Evolutionary conservation across 2,113 vertebrate genomes (phyloP).

Genomic region (Percina caprodes): DNA sequence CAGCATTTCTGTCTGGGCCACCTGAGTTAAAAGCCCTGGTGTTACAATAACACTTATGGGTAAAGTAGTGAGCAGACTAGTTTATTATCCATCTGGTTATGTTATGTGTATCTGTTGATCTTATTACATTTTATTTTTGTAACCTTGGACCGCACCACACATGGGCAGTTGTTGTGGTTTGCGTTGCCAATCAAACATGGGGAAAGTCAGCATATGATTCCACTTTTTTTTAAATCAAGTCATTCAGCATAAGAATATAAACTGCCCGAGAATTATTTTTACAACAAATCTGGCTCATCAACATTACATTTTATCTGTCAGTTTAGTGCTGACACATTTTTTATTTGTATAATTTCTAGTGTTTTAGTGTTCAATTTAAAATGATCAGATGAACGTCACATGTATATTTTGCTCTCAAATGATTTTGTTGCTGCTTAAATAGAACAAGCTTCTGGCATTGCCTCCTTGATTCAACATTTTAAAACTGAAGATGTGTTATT

Average conservation of each 20-base stretch:
- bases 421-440: not conserved
- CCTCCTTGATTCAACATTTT: not conserved
- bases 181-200: not conserved
- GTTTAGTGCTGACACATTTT: not conserved
- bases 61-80: slow-evolving; percentile 6
- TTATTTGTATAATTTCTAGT: not conserved
- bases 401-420: not conserved
- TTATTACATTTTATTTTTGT: not conserved
- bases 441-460: not conserved
- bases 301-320: not conserved
- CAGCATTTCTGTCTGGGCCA: not conserved
- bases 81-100: not conserved
- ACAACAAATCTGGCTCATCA: not conserved
- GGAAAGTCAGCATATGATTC: not conserved
- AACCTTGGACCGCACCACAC: not conserved
- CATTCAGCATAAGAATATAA: not conserved
- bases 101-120: slow-evolving; percentile 8
- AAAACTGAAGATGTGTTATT: slow-evolving; percentile 14
- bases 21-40: not conserved
- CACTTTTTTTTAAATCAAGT: not conserved
- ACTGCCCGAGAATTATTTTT: not conserved
- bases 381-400: not conserved
- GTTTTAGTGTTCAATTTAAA: slow-evolving; percentile 3
- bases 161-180: not conserved
- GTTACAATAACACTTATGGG: not conserved